Base-by-base conservation (phyloP, 2,113 vertebrate species). In the Mirounga angustirostris region DNA sequence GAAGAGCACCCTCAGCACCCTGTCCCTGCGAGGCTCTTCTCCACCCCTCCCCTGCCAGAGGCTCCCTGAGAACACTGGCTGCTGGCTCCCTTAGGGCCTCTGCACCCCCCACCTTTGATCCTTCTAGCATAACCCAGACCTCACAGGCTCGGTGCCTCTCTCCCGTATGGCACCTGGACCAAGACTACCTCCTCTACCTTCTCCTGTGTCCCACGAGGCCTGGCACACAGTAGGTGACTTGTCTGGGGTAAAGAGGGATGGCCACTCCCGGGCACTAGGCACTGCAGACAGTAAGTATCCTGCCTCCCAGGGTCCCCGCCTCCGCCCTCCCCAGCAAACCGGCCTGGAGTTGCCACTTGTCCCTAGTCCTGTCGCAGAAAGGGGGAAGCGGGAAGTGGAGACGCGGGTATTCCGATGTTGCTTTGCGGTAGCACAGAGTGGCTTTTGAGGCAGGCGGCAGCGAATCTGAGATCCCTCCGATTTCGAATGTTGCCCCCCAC, bases 331-430 rank as follows among this genome's bases (percentile, higher is more conserved):
- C 76, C 50, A 40, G 36, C 59, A 74, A n/a, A 79, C 74, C 54
- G 73, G 74, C 52, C 67, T 19, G 22, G 33, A 76, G 58, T 81
- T 94, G 36, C 56, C 52, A 46, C 26, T 81, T 63, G 71, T 88
- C 21, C 73, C 40, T 67, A 80, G 36, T 63, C 56, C 33, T 63
- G 33, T 88, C 82, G 89, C 93, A 83, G 94, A 91, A 92, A 88
- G 36, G 30, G 56, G 58, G 61, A 52, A 79, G 78, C 1, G 28
- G 16, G 40, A 93, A 10, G 21, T 85, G 40, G 56, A 87, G 54
- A 96, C 46, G 59, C 5, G 5, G 54, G n/a, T 93, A 73, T 91
- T 95, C 50, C 69, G 58, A 78, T 58, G 36, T 33, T 88, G 78
- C 86, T 95, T 59, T 88, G 91, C 36, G 63, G 19, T 5, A 80